Conservation (phyloP, 2,797 vertebrate genomes). For the Linurgus olivaceus region DNA sequence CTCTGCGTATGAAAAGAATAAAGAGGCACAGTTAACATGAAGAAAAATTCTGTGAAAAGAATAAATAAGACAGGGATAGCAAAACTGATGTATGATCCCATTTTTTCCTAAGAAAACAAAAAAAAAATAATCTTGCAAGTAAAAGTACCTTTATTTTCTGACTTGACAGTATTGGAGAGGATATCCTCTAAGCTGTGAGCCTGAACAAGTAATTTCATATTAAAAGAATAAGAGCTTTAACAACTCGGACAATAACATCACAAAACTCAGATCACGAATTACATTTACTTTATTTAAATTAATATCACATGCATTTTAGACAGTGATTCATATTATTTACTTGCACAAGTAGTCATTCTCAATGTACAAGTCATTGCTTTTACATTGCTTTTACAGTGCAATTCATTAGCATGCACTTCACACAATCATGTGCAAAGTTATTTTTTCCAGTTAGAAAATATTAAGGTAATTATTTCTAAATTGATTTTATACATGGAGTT, state of each 20-base stretch:
- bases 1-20: neutral
- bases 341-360: neutral
- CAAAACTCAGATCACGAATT: conserved; percentile 19
- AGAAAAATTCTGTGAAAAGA: neutral
- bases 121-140: neutral
- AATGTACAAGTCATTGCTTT: neutral
- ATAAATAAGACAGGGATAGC: neutral
- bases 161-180: neutral
- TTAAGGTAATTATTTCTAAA: conserved; percentile 59
- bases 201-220: neutral
- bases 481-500: conserved; percentile 45
- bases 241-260: neutral
- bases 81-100: neutral
- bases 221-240: neutral
- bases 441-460: conserved; percentile 53
- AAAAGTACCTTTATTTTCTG: neutral
- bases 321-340: neutral
- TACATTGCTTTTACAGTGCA: conserved; percentile 21
- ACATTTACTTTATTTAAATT: conserved; percentile 44
- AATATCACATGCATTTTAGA: conserved; percentile 63
- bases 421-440: neutral
- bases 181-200: neutral
- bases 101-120: neutral
- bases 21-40: neutral
- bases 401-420: conserved; percentile 65